Percentiles rank a stretch among this genome's conserved stretches.
These are phyloP conservation scores for Phalera bucephala DNA, from an alignment of 2,888 invertebrate species.

Conservation along the genomic window DNA sequence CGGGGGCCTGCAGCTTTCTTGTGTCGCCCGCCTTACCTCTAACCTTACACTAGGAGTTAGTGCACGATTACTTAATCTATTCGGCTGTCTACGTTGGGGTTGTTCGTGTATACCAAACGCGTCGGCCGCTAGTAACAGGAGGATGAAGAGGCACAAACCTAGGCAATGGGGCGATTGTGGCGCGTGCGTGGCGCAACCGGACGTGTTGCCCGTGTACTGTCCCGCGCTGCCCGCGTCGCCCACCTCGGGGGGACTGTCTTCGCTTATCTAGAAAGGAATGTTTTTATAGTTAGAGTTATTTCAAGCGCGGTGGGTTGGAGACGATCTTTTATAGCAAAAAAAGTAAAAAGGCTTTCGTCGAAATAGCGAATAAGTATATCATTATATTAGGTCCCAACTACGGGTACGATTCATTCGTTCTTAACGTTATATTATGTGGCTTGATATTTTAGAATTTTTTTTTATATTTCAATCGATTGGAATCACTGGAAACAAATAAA, in stretches of 20 bases:
- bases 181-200: conserved; percentile 62
- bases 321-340: no score
- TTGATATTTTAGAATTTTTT: no score
- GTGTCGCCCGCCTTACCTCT: conserved; percentile 30
- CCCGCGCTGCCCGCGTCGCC: conserved; percentile 39
- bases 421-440: no score
- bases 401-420: no score
- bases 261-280: conserved; percentile 59
- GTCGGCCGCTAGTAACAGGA: conserved; percentile 60
- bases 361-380: no score
- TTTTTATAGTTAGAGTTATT: no score
- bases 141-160: conserved; percentile 79
- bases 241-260: conserved; percentile 54
- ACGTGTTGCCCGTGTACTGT: conserved; percentile 42
- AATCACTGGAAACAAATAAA: no score
- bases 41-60: conserved; percentile 69
- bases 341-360: no score
- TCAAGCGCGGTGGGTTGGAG: no score
- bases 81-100: conserved; percentile 48
- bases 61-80: conserved; percentile 60
- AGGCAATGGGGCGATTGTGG: conserved; percentile 68
- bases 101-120: conserved; percentile 28
- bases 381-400: no score
- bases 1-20: conserved; percentile 45
- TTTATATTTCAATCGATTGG: no score